Percentiles rank a stretch among this genome's conserved stretches.
These are phyloP conservation scores for Noturus placidus DNA, from an alignment of 2,113 vertebrate genomes.

Conservation along the genomic window DNA sequence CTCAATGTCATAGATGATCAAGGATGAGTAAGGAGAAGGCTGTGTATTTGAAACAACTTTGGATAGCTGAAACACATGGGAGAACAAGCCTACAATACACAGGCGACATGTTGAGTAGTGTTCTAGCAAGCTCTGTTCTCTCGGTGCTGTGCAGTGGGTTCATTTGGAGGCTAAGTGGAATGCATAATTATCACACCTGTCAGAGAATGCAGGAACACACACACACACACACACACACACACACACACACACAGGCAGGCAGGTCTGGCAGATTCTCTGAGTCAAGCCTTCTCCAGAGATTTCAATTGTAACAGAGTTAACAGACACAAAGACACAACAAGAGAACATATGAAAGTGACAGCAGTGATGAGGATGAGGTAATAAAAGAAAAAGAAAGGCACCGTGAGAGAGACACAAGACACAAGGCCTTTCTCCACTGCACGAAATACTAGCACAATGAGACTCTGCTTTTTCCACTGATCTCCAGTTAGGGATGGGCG, in stretches of 20 bases:
- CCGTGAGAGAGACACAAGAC: not conserved
- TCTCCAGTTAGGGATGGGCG: no score
- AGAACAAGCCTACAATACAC: constrained; percentile 33
- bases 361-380: constrained; percentile 2
- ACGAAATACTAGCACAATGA: not conserved
- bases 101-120: constrained; percentile 3
- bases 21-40: not conserved
- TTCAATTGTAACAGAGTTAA: constrained; percentile 3
- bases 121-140: constrained; percentile 8
- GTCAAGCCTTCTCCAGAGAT: constrained; percentile 11
- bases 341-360: constrained; percentile 13
- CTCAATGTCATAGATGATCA: not conserved
- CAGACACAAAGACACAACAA: constrained; percentile 9
- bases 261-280: constrained; percentile 4
- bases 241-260: not conserved
- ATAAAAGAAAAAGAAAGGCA: constrained; percentile 19
- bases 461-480: not conserved
- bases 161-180: constrained; percentile 34
- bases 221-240: constrained; percentile 23
- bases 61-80: not conserved
- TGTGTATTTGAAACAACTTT: not conserved
- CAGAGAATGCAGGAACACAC: not conserved
- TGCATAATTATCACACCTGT: constrained; percentile 35
- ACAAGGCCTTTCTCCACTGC: not conserved
- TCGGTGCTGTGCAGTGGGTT: constrained; percentile 12